These are phyloP conservation scores for Sus cebifrons DNA, from an alignment of 2,797 vertebrate species.

Conservation along the genomic window DNA sequence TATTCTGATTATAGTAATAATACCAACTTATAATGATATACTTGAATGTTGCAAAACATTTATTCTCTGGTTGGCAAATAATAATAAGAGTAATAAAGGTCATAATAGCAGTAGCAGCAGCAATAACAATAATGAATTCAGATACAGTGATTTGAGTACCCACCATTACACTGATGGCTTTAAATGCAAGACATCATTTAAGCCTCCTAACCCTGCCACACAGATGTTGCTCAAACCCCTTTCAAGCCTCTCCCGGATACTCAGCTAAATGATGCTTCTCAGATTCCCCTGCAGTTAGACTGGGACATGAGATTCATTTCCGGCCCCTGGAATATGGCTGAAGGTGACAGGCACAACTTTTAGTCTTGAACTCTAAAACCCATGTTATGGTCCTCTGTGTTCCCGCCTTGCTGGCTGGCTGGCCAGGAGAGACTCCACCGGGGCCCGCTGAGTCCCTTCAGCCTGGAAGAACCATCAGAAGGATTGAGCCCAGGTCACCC, in stretches of 20 bases:
- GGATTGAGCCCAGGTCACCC: accelerated
- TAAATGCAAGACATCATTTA: neutral
- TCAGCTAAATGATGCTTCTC: neutral
- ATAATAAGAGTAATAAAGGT: neutral
- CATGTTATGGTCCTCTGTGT: accelerated
- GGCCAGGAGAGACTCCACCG: neutral
- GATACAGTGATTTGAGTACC: neutral
- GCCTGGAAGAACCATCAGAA: neutral
- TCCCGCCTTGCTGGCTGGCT: neutral
- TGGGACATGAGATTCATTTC: neutral
- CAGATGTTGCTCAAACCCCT: accelerated
- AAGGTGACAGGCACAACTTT: accelerated
- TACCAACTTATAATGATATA: neutral
- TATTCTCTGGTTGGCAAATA: neutral
- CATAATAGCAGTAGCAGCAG: neutral
- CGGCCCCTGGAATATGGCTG: neutral
- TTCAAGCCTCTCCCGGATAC: neutral
- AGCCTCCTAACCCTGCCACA: too few relatives aligned
- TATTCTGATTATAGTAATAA: neutral
- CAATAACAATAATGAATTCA: neutral
- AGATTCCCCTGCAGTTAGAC: neutral
- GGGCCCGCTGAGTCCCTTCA: neutral
- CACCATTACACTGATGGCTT: neutral
- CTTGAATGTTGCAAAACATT: neutral
- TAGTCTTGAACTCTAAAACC: neutral